These are phyloP conservation scores for Clarias macrocephalus DNA, from an alignment of 2,113 vertebrate species.

Conservation along the genomic window DNA sequence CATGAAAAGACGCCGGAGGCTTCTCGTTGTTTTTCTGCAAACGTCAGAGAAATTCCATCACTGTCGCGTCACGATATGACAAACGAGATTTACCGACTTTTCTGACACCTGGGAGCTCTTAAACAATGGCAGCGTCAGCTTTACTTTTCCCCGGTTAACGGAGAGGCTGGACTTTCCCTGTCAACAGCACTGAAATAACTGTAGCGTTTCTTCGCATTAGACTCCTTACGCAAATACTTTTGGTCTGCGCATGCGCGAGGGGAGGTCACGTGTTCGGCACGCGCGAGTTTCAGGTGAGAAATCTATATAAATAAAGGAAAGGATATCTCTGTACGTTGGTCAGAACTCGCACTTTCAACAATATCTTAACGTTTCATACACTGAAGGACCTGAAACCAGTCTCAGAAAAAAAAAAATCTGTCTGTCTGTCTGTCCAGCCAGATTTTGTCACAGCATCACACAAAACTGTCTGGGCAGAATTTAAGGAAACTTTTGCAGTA, in stretches of 20 bases:
- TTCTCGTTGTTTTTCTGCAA: slow-evolving; percentile 12
- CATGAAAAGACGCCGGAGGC: slow-evolving; percentile 38
- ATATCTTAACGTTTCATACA: no score
- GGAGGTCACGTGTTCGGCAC: neutral
- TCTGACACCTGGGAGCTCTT: neutral
- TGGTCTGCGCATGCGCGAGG: slow-evolving; percentile 11
- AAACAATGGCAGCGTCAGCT: neutral
- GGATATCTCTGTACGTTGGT: no score
- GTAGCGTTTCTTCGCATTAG: neutral
- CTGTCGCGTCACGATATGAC: slow-evolving; percentile 24
- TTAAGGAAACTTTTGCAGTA: no score
- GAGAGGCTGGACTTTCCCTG: neutral
- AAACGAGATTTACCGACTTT: neutral
- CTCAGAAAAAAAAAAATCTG: no score
- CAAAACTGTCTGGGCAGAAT: no score
- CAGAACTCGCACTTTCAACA: no score
- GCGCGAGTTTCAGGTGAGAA: slow-evolving; percentile 4
- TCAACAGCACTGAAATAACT: neutral
- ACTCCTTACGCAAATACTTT: neutral
- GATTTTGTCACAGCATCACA: no score
- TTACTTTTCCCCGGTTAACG: neutral
- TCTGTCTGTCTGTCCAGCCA: no score
- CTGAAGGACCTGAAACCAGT: no score
- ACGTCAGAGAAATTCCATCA: neutral
- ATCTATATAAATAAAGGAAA: no score